These are phyloP conservation scores for Hippopotamyrus pictus DNA, from an alignment of 2,797 vertebrate species.

Conservation along the genomic window DNA sequence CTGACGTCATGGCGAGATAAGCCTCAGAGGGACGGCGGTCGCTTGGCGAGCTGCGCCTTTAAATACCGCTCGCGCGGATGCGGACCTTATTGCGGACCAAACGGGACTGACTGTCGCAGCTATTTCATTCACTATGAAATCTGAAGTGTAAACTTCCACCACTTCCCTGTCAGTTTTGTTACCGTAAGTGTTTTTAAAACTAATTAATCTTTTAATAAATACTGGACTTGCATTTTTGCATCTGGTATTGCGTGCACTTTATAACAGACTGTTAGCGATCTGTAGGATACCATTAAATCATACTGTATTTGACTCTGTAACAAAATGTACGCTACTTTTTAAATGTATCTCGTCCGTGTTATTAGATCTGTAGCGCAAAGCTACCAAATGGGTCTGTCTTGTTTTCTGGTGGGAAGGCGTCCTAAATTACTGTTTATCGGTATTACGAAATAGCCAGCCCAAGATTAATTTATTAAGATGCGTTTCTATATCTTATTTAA, in stretches of 20 bases:
- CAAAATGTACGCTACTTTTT: neutral
- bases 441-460: neutral
- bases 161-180: conserved; percentile 24
- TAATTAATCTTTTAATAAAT: neutral
- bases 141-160: conserved; percentile 33
- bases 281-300: neutral
- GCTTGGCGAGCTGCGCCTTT: conserved; percentile 35
- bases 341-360: neutral
- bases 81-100: conserved; percentile 22
- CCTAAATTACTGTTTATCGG: neutral
- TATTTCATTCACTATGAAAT: conserved; percentile 33
- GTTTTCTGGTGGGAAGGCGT: neutral
- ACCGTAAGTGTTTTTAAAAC: conserved; percentile 33
- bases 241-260: neutral
- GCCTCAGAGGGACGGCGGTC: conserved; percentile 17
- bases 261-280: neutral
- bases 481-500: neutral
- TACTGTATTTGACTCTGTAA: neutral
- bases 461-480: neutral
- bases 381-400: neutral
- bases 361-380: neutral
- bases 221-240: neutral
- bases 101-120: neutral
- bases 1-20: conserved; percentile 39
- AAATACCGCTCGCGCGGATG: conserved; percentile 34